Evolutionary conservation across 1,140 invertebrate genomes (phyloP).

Genomic region (Rhagoletis pomonella): DNA sequence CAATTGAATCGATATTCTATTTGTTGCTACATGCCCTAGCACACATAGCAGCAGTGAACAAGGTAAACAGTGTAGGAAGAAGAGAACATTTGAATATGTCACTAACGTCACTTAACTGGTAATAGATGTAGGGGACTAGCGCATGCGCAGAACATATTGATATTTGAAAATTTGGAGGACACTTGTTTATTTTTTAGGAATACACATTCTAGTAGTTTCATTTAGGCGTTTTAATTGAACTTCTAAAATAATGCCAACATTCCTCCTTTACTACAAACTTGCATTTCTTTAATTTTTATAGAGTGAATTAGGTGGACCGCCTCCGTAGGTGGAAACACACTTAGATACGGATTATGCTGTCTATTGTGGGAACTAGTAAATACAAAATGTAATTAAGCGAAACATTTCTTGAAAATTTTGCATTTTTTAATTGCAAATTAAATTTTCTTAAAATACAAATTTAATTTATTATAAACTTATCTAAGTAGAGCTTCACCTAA

Average conservation of each 20-base stretch:
- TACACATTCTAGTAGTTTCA: too few relatives aligned
- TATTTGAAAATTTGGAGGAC: background rate
- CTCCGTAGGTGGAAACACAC: too few relatives aligned
- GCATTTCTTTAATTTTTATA: background rate
- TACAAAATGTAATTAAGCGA: too few relatives aligned
- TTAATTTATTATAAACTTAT: conserved; percentile 11
- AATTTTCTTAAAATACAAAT: conserved; percentile 27
- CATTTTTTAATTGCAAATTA: conserved; percentile 4
- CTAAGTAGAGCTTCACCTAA: background rate
- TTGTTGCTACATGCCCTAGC: background rate
- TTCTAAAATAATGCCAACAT: background rate
- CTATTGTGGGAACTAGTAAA: too few relatives aligned
- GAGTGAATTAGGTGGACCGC: too few relatives aligned
- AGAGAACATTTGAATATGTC: background rate
- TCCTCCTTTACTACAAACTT: background rate
- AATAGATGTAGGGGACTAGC: conserved; percentile 4
- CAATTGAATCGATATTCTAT: conserved; percentile 33
- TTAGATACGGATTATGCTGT: too few relatives aligned
- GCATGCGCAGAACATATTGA: conserved; percentile 5
- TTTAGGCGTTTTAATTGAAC: too few relatives aligned
- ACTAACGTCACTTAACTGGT: conserved; percentile 24
- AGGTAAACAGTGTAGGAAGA: background rate
- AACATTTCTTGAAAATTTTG: background rate
- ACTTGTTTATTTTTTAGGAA: background rate
- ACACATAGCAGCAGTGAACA: background rate